Evolutionary conservation across 2,888 invertebrate species (phyloP), one percentile per base, ranked within the genome.

Genomic region (Tachina grossa): DNA sequence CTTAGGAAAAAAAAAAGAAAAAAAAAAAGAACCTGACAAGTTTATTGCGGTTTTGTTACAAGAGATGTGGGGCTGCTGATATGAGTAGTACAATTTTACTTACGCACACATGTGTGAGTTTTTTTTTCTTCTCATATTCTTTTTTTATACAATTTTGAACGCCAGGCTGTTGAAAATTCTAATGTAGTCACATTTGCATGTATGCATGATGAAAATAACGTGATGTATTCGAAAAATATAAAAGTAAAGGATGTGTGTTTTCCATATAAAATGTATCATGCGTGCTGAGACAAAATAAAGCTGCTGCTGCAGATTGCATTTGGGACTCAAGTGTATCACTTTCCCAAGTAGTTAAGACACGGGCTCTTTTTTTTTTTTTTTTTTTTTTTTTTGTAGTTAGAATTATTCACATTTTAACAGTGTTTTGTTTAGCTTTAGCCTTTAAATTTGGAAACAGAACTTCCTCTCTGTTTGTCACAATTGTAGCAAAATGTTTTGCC

Each of bases 111-210:
- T 79, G 75, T 79, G 75, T 76, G 78, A 51, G 43, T 66, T n/a
- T n/a, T 55, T 49, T 72, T 47, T 16, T n/a, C 0, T 31, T 39
- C 16, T 55, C 4, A 31, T 31, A 11, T 45, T 31, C 4, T 31
- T 71, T 53, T 47, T 80, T 65, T 11, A 47, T 31, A 6, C 6
- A 6, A 31, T 51, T 66, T 49, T n/a, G 1, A 59, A 77, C 72
- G 55, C 78, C 49, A 74, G 88, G 87, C 88, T 90, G 91, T 91
- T 91, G 92, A 91, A 91, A 91, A 91, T 90, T 90, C 91, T 91
- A 91, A 88, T 88, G 88, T 88, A 87, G 88, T 87, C 88, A 88
- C 88, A 88, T 88, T 88, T 88, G 88, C 88, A 87, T 85, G 81
- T 59, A 51, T 79, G 72, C 84, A 53, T 63, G 75, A 76, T 61